Evolutionary conservation across 1,140 invertebrate genomes (phyloP).

Genomic region (Scaptomyza pallida): DNA sequence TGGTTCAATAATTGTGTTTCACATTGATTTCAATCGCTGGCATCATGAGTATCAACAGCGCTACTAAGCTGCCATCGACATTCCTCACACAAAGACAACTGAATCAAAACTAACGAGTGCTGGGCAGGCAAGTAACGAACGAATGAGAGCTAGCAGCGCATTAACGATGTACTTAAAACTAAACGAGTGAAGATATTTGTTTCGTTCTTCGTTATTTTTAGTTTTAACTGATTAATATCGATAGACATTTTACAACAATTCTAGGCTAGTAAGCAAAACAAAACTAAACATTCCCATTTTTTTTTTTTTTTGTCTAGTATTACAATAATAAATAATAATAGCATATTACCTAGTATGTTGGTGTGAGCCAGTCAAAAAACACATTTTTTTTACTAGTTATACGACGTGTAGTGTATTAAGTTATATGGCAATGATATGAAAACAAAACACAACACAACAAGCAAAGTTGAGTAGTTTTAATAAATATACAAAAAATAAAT

Average conservation of each 20-base stretch:
- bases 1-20: slow-evolving; percentile 98
- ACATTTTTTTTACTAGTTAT: slow-evolving; percentile 75
- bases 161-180: slow-evolving; percentile 46
- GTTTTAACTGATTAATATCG: slow-evolving; percentile 47
- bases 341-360: slow-evolving; percentile 45
- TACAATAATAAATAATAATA: slow-evolving; percentile 41
- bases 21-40: slow-evolving; percentile 99
- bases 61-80: slow-evolving; percentile 86
- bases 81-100: slow-evolving; percentile 20
- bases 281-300: slow-evolving; percentile 18
- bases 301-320: slow-evolving; percentile 46
- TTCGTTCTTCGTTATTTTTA: slow-evolving; percentile 31
- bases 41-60: slow-evolving; percentile 99
- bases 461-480: slow-evolving; percentile 78
- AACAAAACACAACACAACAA: slow-evolving; percentile 8
- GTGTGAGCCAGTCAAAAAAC: slow-evolving; percentile 50
- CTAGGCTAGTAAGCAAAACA: slow-evolving; percentile 67
- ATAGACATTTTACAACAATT: slow-evolving; percentile 69
- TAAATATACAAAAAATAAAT: slow-evolving; percentile 39
- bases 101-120: slow-evolving; percentile 24
- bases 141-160: background rate
- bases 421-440: slow-evolving; percentile 43
- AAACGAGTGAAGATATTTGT: slow-evolving; percentile 23
- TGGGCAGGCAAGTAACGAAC: background rate
- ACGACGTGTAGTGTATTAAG: slow-evolving; percentile 61